phyloP scores from a whole-genome alignment of 2,888 invertebrate genomes.

The Phrixothrix hirtus region DNA sequence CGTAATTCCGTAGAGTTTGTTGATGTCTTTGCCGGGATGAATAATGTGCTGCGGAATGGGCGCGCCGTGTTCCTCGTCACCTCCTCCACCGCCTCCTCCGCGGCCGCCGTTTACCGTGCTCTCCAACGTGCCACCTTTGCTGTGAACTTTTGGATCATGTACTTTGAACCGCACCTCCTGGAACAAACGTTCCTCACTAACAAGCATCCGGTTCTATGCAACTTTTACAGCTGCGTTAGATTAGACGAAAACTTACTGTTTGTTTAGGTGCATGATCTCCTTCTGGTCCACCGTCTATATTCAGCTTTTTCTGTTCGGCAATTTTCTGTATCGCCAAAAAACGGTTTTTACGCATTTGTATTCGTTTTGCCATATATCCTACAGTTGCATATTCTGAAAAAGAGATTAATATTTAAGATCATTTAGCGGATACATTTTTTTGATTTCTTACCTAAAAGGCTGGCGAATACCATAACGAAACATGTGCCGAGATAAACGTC shows the following conservation, averaged over 20 bases:
- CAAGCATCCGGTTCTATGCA: constrained; percentile 58
- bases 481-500: constrained; percentile 97
- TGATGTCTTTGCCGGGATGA: constrained; percentile 90
- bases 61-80: constrained; percentile 66
- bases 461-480: constrained; percentile 99
- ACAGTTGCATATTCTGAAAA: constrained; percentile 94
- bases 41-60: constrained; percentile 76
- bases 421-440: not conserved
- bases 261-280: constrained; percentile 78
- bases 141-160: constrained; percentile 91
- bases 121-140: constrained; percentile 88
- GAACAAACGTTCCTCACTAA: constrained; percentile 66
- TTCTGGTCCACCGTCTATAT: constrained; percentile 75
- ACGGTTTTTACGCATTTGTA: constrained; percentile 94
- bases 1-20: constrained; percentile 88
- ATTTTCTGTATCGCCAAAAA: constrained; percentile 90
- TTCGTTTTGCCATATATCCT: constrained; percentile 96
- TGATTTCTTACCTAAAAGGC: constrained; percentile 79
- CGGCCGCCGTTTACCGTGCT: constrained; percentile 86
- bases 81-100: constrained; percentile 60
- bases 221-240: not conserved
- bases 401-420: too few species aligned
- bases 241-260: constrained; percentile 66
- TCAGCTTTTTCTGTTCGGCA: constrained; percentile 88
- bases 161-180: constrained; percentile 96